Conservation (phyloP, 2,797 vertebrate genomes). For the Falco peregrinus region DNA sequence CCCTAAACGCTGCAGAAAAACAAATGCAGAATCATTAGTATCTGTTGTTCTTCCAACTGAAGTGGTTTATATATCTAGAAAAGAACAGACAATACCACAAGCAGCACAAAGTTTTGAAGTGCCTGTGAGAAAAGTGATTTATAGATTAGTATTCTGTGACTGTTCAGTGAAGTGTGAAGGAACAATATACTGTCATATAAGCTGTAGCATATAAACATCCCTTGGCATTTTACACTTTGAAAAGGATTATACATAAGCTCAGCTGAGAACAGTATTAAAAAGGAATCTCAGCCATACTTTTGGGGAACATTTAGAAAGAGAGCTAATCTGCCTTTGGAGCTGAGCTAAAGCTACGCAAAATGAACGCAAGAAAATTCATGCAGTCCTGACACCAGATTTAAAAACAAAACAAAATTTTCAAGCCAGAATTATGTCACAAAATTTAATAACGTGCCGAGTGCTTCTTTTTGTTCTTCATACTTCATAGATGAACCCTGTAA, state of each 20-base stretch:
- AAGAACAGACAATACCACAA: background rate
- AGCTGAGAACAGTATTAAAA: slow-evolving; percentile 61
- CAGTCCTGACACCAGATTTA: background rate
- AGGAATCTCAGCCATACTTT: slow-evolving; percentile 54
- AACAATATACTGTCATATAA: slow-evolving; percentile 50
- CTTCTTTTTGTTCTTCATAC: background rate
- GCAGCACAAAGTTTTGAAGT: background rate
- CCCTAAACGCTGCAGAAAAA: background rate
- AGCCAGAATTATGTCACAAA: background rate
- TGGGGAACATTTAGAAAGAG: slow-evolving; percentile 22
- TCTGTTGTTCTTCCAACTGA: background rate
- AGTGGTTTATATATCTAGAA: background rate
- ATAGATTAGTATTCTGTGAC: slow-evolving; percentile 36
- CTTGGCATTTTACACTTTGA: slow-evolving; percentile 63
- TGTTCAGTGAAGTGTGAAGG: slow-evolving; percentile 49
- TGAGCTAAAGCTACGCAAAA: slow-evolving; percentile 28
- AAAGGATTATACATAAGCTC: slow-evolving; percentile 62
- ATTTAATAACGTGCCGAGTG: background rate
- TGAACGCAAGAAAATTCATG: slow-evolving; percentile 3
- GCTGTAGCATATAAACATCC: slow-evolving; percentile 59
- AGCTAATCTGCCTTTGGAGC: slow-evolving; percentile 36
- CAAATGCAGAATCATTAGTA: background rate
- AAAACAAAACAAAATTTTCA: background rate
- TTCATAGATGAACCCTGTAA: background rate
- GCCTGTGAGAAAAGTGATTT: slow-evolving; percentile 37